These are phyloP conservation scores for Chanos chanos DNA, from an alignment of 2,797 vertebrate species.

Conservation along the genomic window DNA sequence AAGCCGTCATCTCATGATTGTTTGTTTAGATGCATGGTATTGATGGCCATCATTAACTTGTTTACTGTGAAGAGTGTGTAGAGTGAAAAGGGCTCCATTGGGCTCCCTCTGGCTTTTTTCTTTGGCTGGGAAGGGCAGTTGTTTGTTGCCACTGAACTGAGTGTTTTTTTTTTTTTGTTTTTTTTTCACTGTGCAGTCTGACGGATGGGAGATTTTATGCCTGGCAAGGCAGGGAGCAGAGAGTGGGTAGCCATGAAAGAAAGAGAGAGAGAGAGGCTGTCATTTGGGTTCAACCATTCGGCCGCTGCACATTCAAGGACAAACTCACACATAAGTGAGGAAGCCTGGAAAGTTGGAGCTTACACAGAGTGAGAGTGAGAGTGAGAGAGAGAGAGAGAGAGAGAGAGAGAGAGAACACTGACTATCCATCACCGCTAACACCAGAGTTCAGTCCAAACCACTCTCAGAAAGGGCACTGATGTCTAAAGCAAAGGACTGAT, in stretches of 20 bases:
- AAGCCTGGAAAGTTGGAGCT: neutral
- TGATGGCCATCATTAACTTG: too few species aligned
- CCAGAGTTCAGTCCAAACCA: slow-evolving; percentile 17
- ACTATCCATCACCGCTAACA: slow-evolving; percentile 18
- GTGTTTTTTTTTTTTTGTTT: slow-evolving; percentile 11
- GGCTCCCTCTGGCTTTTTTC: neutral
- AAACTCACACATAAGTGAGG: slow-evolving; percentile 17
- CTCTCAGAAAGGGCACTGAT: slow-evolving; percentile 15
- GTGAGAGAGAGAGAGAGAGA: neutral
- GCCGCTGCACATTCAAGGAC: slow-evolving; percentile 43
- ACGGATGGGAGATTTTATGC: slow-evolving; percentile 24
- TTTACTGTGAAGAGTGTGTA: slow-evolving; percentile 22
- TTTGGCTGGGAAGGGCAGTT: neutral
- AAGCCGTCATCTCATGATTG: too few species aligned
- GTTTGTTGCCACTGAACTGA: slow-evolving; percentile 5
- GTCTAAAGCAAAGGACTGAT: slow-evolving; percentile 8
- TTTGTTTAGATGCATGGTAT: too few species aligned
- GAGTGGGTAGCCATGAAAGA: neutral
- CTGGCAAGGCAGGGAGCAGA: neutral
- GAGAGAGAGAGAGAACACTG: neutral
- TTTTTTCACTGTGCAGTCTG: too few species aligned
- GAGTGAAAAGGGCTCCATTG: slow-evolving; percentile 1
- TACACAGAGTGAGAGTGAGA: neutral
- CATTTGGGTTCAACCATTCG: slow-evolving; percentile 21
- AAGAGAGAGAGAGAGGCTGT: neutral